A percentile compares a stretch with the other conserved stretches of the same genome.
phyloP scores from a whole-genome alignment of 2,113 vertebrate genomes.

The Oreotragus oreotragus region DNA sequence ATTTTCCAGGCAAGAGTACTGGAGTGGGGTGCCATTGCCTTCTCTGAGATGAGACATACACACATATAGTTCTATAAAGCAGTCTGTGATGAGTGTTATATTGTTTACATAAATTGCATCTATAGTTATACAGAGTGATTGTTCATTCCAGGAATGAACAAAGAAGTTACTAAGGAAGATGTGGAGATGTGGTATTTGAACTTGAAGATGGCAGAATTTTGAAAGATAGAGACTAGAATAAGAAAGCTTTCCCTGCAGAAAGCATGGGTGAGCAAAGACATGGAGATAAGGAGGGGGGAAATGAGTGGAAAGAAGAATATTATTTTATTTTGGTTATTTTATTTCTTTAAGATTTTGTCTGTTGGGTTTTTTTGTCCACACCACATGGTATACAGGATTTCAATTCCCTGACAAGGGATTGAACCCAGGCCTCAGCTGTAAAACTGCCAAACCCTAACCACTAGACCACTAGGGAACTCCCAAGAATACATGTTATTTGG shows the following conservation, averaged over 20 bases:
- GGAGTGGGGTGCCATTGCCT: no score
- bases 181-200: neutral
- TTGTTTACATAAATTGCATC: neutral
- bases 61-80: neutral
- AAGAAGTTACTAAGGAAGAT: neutral
- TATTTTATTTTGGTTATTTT: neutral
- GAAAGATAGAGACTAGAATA: neutral
- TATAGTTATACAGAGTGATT: neutral
- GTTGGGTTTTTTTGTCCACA: neutral
- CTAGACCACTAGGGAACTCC: neutral
- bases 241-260: neutral
- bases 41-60: neutral
- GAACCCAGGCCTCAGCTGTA: neutral
- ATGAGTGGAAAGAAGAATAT: neutral
- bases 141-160: neutral
- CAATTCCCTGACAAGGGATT: neutral
- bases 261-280: neutral
- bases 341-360: neutral
- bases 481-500: neutral
- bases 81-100: neutral
- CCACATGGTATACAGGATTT: neutral
- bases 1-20: no score
- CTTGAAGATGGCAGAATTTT: conserved; percentile 14
- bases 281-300: neutral
- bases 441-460: neutral